These are phyloP conservation scores for Phoxinus phoxinus DNA, from an alignment of 2,113 vertebrate genomes.

Conservation along the genomic window DNA sequence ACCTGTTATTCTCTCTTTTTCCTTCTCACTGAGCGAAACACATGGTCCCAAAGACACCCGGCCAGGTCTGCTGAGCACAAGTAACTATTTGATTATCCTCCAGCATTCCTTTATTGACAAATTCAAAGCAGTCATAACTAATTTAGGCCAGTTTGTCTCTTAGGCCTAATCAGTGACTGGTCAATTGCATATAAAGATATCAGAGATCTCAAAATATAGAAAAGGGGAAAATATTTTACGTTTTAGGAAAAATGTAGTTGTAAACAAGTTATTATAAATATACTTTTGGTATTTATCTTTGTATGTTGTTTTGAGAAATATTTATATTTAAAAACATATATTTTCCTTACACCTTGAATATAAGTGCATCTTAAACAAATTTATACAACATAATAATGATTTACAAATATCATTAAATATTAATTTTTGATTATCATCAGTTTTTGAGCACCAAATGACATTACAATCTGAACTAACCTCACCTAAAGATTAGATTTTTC, in stretches of 20 bases:
- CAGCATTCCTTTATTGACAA: conserved; percentile 19
- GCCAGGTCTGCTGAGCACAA: conserved; percentile 53
- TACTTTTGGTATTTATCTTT: neutral
- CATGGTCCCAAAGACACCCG: conserved; percentile 42
- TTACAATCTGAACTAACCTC: neutral
- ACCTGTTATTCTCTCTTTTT: conserved; percentile 56
- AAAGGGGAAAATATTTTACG: neutral
- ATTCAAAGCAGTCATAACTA: neutral
- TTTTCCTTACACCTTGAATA: neutral
- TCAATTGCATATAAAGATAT: neutral
- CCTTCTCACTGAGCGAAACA: conserved; percentile 34
- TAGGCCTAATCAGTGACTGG: neutral
- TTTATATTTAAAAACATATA: neutral
- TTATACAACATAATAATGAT: too few species aligned
- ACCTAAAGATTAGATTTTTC: too few species aligned
- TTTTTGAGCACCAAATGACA: neutral
- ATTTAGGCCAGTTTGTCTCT: neutral
- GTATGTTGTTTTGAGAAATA: neutral
- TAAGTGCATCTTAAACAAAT: neutral
- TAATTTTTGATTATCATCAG: too few species aligned
- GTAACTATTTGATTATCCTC: neutral
- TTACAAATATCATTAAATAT: too few species aligned
- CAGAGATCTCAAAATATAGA: neutral
- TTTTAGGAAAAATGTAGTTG: neutral
- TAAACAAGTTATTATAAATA: neutral